Evolutionary conservation across 2,888 invertebrate genomes (phyloP), one percentile per base, ranked within the genome.

Genomic region (Tetrapedia diversipes): DNA sequence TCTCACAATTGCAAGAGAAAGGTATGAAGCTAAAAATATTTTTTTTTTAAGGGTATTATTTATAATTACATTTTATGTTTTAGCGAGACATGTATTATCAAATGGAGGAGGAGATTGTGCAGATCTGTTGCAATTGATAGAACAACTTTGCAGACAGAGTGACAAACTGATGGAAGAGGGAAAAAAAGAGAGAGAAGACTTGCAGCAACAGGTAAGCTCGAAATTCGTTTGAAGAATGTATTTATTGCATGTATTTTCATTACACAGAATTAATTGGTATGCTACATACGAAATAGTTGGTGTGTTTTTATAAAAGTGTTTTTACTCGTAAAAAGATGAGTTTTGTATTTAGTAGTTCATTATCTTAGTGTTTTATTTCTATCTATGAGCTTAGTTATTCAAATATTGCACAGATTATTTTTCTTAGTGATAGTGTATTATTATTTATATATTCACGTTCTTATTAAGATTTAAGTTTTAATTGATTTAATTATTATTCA

Each of bases 151-250:
- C 77, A 91, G 93, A 65, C 93, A 94, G 87, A 93, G 93, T 82
- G 93, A 94, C 85, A 93, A 93, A 76, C 93, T 95, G 71, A 91
- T 95, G 14, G 96, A 96, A 67, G 93, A 93, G 37, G 93, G 95
- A 45, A 94, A 93, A 82, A 93, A 92, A 60, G 96, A 96, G 83
- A 93, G 94, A 29, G 95, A 95, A 80, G 97, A 97, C 89, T 91
- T 96, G 79, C 94, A 94, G 56, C 94, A 95, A 74, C 96, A 97
- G 95, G 96, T 96, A 89, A 92, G 88, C 69, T 53, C 90, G 37
- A 43, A 49, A 47, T 61, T 43, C 14, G 45, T 14, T 32, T 39
- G 10, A 61, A 41, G 22, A 60, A 47, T 68, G 72, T 59, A 66
- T 69, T 14, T 54, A 68, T 66, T 83, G 84, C 84, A 84, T 84